Percentiles rank a stretch among this genome's conserved stretches.
Conservation (phyloP, 2,888 invertebrate genomes). For the Apotomis turbidana region DNA sequence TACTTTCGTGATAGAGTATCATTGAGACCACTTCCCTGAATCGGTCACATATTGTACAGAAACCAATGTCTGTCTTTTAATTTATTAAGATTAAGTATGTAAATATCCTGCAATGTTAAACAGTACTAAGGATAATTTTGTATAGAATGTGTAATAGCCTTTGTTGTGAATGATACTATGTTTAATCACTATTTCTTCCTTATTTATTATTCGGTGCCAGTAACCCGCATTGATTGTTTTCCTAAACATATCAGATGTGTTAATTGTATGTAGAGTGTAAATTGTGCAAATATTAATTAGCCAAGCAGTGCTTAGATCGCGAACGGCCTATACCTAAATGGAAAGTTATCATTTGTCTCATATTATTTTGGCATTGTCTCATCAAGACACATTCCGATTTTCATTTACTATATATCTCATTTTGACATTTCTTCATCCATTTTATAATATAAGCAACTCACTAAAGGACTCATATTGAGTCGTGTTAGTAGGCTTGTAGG, state of each 20-base stretch:
- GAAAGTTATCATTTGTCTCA: slow-evolving; percentile 11
- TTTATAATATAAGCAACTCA: slow-evolving; percentile 19
- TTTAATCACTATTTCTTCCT: slow-evolving; percentile 51
- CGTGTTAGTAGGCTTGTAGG: slow-evolving; percentile 26
- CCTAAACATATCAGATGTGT: slow-evolving; percentile 37
- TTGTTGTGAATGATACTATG: slow-evolving; percentile 66
- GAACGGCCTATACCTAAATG: slow-evolving; percentile 35
- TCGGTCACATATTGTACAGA: slow-evolving; percentile 51
- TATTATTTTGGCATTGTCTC: slow-evolving; percentile 22
- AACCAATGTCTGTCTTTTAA: slow-evolving; percentile 55
- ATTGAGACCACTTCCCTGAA: not conserved
- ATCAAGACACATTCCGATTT: slow-evolving; percentile 34
- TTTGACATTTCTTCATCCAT: slow-evolving; percentile 36
- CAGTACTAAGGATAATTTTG: slow-evolving; percentile 71
- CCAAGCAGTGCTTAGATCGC: slow-evolving; percentile 24
- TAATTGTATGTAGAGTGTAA: slow-evolving; percentile 32
- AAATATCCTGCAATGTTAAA: slow-evolving; percentile 65
- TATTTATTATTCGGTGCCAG: slow-evolving; percentile 62
- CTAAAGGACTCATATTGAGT: slow-evolving; percentile 34
- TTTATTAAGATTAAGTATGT: slow-evolving; percentile 68
- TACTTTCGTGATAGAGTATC: not conserved
- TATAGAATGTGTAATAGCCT: slow-evolving; percentile 68
- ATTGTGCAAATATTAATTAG: slow-evolving; percentile 29
- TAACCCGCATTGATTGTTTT: slow-evolving; percentile 39
- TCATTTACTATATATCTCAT: slow-evolving; percentile 29